Percentiles rank a stretch among this genome's conserved stretches.
Evolutionary conservation across 1,140 invertebrate species (phyloP).

Genomic region (Zaprionus camerounensis): DNA sequence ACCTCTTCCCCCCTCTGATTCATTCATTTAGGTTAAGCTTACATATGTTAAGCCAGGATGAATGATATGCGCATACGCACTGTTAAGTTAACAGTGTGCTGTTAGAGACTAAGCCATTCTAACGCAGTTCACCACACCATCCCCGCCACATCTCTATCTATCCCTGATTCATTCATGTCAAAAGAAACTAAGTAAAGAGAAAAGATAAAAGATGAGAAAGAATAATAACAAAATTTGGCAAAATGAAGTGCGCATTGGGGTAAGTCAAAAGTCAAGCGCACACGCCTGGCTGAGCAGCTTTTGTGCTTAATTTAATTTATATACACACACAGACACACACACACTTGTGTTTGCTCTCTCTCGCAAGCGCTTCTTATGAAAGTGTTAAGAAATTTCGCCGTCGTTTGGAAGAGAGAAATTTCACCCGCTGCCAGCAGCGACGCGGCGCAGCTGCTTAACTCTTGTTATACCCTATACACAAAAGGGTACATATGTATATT

Average conservation of each 20-base stretch:
- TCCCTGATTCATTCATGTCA: conserved; percentile 6
- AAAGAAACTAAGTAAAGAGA: conserved; percentile 13
- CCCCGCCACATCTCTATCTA: background rate
- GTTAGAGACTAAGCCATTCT: too few relatives aligned
- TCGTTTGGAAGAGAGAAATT: conserved; percentile 58
- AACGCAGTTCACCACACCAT: background rate
- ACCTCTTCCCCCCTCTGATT: too few relatives aligned
- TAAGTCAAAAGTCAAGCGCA: conserved; percentile 49
- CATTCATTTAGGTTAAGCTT: background rate
- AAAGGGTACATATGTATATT: too few relatives aligned
- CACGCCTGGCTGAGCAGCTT: conserved; percentile 60
- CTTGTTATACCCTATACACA: background rate
- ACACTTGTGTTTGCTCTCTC: conserved; percentile 3
- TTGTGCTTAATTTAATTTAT: conserved; percentile 71
- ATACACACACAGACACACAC: conserved; percentile 15
- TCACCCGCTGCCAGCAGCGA: conserved; percentile 55
- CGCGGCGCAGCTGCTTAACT: background rate
- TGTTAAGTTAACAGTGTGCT: too few relatives aligned
- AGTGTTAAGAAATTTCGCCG: conserved; percentile 77
- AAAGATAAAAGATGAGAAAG: background rate
- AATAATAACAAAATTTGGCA: conserved; percentile 10
- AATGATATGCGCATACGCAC: too few relatives aligned
- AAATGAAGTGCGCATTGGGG: conserved; percentile 46
- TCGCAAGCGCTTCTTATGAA: conserved; percentile 61
- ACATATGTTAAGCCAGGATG: too few relatives aligned